Evolutionary conservation across 2,113 vertebrate species (phyloP), one percentile per base, ranked within the genome.

Genomic region (Emydura subglobosa): DNA sequence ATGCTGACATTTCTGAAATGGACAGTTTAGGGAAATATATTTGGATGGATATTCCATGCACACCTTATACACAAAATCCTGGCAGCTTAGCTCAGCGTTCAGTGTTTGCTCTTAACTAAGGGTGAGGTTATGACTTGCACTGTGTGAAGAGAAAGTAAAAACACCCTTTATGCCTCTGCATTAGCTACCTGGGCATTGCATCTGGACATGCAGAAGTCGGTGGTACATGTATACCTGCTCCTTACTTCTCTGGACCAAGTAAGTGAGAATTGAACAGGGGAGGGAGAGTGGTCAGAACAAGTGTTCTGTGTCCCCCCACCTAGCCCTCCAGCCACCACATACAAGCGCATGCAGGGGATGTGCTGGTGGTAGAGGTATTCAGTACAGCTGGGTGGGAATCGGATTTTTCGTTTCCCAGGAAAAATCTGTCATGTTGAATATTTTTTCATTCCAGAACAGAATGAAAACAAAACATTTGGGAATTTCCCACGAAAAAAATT

Each of bases 101-200:
- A 1, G 76, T 6, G n/a, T 59, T 74, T 8, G 51, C 51, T 25
- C 76, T 31, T 29, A 3, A 19, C 47, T 44, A 5, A 22, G 17
- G 31, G 34, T 16, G 3, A 5, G 11, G 21, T 44, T 57, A 42
- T 1, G 0, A 3, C 44, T 74, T 2, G 19, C 0, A 21, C 10
- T 0, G 7, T 82, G 5, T 0, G 2, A 24, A n/a, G 4, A 24
- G 85, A 51, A 22, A 39, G 5, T 1, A 1, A 0, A 14, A 55
- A 82, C 65, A 44, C 14, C 82, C 59, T 49, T 76, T 49, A 47
- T 24, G 82, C 86, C 50, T 44, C 6, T 13, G 29, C 29, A 31
- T 13, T 61, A 61, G 59, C 59, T 31, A 31, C 59, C 29, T 61
- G 29, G 59, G 13, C 59, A 59, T 31, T 61, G 59, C 31, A 14